Base-by-base conservation (phyloP, 2,888 invertebrate species). In the Osmoderma eremita region DNA sequence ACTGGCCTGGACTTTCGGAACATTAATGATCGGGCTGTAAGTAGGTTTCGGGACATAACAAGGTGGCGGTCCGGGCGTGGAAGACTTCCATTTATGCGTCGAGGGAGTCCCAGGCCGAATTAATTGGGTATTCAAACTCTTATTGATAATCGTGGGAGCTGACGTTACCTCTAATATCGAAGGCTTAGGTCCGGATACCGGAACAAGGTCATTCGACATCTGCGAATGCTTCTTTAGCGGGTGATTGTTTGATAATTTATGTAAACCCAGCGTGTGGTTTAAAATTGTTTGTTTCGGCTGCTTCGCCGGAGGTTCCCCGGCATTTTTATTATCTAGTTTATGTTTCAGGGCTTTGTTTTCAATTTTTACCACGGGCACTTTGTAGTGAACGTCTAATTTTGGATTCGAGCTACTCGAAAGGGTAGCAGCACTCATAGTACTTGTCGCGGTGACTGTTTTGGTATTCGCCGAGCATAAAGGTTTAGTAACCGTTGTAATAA, bases 231-330 rank as follows among this genome's bases (percentile, higher is more conserved):
- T 67, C 49, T 69, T 72, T 45, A 74, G 49, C 8, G 81, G 80
- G 53, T 81, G 80, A 65, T 81, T 81, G 65, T 80, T 79, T 0
- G 81, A 80, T n/a, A 81, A 72, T 70, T 80, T 80, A 65, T 80
- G 77, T 17, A 81, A 71, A 17, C 78, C 77, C 38, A 79, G 69
- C 5, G 79, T 76, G 66, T 80, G 79, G 56, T 80, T 80, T 24
- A 80, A 70, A 56, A 73, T 73, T 4, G 74, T 74, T 48, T 74
- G 79, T 74, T 81, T 80, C 5, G 77, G 74, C 42, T 76, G 75
- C 69, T 80, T 80, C 2, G 71, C 42, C 3, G 74, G 75, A 3
- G 73, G 72, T 38, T 76, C 76, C 3, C 71, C 74, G 8, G 61
- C 64, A n/a, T 17, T 24, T 30, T 61, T 66, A 15, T 24, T 12